These are phyloP conservation scores for Natrix natrix DNA, from an alignment of 2,797 vertebrate genomes.

Conservation along the genomic window DNA sequence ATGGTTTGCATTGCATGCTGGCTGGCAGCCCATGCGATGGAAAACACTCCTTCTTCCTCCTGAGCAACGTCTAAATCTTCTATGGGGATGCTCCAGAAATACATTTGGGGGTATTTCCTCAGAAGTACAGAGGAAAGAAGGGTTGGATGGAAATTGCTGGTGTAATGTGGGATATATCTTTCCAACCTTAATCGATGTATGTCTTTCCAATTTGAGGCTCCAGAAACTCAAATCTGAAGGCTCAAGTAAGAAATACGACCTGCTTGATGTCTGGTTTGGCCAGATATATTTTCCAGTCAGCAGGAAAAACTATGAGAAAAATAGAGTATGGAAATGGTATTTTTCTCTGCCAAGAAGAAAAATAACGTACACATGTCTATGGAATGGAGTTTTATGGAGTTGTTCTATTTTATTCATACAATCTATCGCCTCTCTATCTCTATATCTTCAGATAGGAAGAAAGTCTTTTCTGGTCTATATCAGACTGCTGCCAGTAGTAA, in stretches of 20 bases:
- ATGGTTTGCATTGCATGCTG: background rate
- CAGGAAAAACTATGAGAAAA: background rate
- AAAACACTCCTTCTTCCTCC: background rate
- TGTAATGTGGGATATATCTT: background rate
- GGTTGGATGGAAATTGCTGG: background rate
- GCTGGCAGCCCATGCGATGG: background rate
- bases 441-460: constrained; percentile 20
- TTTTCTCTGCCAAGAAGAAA: background rate
- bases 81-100: background rate
- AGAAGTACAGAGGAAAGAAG: background rate
- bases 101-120: background rate
- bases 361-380: background rate
- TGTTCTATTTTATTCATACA: constrained; percentile 32
- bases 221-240: background rate
- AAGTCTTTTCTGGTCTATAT: constrained; percentile 15
- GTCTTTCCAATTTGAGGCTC: background rate
- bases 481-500: background rate
- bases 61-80: background rate
- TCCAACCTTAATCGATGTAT: background rate
- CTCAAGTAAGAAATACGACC: constrained; percentile 4
- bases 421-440: background rate
- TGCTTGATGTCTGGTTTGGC: background rate
- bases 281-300: background rate
- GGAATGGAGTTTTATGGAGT: constrained; percentile 32
- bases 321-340: background rate